phyloP scores from a whole-genome alignment of 2,797 vertebrate genomes.

The Clarias pachynema region DNA sequence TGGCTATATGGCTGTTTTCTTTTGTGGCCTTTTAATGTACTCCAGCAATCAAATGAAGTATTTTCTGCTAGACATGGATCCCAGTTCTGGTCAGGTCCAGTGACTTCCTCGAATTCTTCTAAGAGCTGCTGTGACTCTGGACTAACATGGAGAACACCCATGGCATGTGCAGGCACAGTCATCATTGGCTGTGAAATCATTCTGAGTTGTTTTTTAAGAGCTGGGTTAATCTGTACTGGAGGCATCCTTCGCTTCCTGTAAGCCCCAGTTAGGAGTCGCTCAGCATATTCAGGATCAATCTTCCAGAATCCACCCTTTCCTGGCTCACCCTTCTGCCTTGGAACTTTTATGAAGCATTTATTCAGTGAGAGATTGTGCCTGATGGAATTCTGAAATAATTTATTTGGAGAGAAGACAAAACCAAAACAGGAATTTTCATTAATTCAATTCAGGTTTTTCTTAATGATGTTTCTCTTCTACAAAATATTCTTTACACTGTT shows the following conservation, averaged over 20 bases:
- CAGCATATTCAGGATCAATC: conserved; percentile 91
- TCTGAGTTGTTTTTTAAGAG: conserved; percentile 72
- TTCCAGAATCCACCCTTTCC: conserved; percentile 97
- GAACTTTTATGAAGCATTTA: conserved; percentile 98
- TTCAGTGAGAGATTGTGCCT: conserved; percentile 96
- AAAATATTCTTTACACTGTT: conserved; percentile 22
- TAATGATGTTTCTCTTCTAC: neutral
- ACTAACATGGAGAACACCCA: conserved; percentile 65
- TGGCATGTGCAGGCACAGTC: conserved; percentile 27
- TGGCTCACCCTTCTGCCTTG: conserved; percentile 92
- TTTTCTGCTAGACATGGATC: conserved; percentile 66
- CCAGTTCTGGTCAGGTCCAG: conserved; percentile 74
- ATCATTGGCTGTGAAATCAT: conserved; percentile 52
- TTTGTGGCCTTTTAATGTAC: conserved; percentile 71
- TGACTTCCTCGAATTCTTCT: conserved; percentile 85
- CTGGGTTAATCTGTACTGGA: conserved; percentile 86
- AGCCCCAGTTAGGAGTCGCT: conserved; percentile 85
- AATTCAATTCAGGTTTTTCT: neutral
- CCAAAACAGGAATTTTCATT: neutral
- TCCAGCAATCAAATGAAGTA: conserved; percentile 73
- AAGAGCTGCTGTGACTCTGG: conserved; percentile 84
- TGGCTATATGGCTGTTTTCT: conserved; percentile 76
- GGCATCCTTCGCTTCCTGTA: conserved; percentile 88
- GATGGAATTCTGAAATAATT: conserved; percentile 86
- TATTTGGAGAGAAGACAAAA: conserved; percentile 28